Base-by-base conservation (phyloP, 2,888 invertebrate genomes). In the Aphidoletes aphidimyza region DNA sequence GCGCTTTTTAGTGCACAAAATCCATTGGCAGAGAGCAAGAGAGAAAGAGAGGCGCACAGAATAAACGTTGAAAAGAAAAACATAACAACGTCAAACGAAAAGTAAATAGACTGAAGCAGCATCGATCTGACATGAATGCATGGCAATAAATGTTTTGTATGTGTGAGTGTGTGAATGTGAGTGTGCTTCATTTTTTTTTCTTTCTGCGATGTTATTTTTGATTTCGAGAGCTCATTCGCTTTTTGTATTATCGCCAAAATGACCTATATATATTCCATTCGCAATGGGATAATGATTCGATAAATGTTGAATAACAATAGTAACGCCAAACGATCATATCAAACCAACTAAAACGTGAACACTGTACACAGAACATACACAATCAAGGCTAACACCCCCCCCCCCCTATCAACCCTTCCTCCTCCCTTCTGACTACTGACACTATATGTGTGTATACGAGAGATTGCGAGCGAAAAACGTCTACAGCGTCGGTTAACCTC, bases 261-360 rank as follows among this genome's bases (percentile, higher is more conserved):
- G 54, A 69, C 69, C 30, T 69, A 30, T 69, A 30, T 69, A 30
- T 69, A 69, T 69, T 69, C 69, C 69, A 69, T 69, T 69, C 69
- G 34, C 30, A 69, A 69, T 69, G 69, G 69, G 69, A 69, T 69
- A 69, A 69, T 69, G 69, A 69, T 69, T 69, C 34, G 69, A 69
- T 69, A 69, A 69, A 69, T 69, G 69, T 69, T 11, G 34, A 69
- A 69, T 69, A 69, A 69, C 69, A 69, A 69, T 69, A 69, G 69
- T 30, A 69, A 14, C 34, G n/a, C 54, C 30, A 26, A 69, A 30
- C 30, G 34, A 69, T 69, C 69, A 69, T 69, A 30, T 69, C 69
- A 69, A 26, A 54, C 22, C 9, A 54, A 54, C 5, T 5, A 2
- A 26, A 54, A 54, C 22, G 17, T 3, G 19, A 54, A 2, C 22